phyloP scores from a whole-genome alignment of 2,797 vertebrate species.

The Tarsius wallacei region DNA sequence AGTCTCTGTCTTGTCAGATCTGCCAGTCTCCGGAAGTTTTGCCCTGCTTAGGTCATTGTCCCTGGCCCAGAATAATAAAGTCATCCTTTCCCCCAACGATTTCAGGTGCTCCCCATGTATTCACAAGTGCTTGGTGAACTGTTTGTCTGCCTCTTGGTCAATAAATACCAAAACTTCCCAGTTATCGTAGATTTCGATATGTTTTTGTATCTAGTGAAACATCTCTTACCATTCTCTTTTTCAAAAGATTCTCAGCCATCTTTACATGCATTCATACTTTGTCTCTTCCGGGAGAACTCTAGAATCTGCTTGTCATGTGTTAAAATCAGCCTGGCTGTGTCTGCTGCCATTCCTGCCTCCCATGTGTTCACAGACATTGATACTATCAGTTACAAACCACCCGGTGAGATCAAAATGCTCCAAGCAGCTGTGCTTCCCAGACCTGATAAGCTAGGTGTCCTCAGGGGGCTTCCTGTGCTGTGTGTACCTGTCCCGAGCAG shows the following conservation, averaged over 20 bases:
- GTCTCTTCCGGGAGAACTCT: not conserved
- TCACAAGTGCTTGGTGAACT: not conserved
- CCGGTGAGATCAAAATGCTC: not conserved
- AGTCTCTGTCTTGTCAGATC: not conserved
- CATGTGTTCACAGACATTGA: not conserved
- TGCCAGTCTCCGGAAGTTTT: not conserved
- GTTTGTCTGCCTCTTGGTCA: not conserved
- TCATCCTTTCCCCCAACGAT: not conserved
- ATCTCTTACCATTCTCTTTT: constrained; percentile 1
- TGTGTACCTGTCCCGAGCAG: not conserved
- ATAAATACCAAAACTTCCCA: not conserved
- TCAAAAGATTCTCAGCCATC: not conserved
- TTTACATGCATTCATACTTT: not conserved
- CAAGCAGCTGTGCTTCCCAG: not conserved
- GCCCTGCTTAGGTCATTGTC: not conserved
- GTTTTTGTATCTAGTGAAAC: not conserved
- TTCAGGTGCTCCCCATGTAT: not conserved
- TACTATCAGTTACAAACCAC: not conserved
- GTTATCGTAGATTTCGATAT: not conserved
- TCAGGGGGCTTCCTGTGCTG: not conserved
- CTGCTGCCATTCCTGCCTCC: not conserved
- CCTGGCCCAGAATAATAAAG: not conserved
- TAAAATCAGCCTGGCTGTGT: not conserved
- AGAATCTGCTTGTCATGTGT: not conserved
- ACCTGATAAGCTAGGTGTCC: not conserved